Evolutionary conservation across 2,888 invertebrate genomes (phyloP).

Genomic region (Eupsilia transversa): DNA sequence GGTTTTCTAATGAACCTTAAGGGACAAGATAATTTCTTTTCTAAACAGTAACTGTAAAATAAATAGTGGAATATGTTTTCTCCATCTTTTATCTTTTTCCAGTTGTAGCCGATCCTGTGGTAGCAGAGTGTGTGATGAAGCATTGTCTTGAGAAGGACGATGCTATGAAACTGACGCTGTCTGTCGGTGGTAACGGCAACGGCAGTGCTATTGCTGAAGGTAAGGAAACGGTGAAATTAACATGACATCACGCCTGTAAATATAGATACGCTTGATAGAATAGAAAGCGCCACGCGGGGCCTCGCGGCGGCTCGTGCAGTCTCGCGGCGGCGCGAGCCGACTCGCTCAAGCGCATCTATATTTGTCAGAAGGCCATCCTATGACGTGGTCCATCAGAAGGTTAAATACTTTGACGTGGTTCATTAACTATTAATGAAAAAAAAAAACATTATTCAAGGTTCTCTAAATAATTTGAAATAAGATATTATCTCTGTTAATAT

Average conservation of each 20-base stretch:
- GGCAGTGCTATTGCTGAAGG: slow-evolving; percentile 68
- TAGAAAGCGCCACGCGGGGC: too few relatives aligned
- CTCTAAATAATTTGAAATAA: not conserved
- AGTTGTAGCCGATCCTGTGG: slow-evolving; percentile 67
- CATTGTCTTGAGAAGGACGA: slow-evolving; percentile 73
- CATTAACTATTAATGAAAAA: not conserved
- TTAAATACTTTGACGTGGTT: not conserved
- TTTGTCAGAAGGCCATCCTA: not conserved
- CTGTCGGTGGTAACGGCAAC: slow-evolving; percentile 65
- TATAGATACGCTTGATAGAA: too few relatives aligned
- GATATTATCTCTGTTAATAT: not conserved
- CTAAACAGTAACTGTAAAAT: too few relatives aligned
- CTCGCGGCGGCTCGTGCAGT: too few relatives aligned
- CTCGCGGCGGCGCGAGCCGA: too few relatives aligned
- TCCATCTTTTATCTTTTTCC: not conserved
- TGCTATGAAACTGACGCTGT: slow-evolving; percentile 59
- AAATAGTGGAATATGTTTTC: too few relatives aligned
- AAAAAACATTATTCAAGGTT: slow-evolving; percentile 12
- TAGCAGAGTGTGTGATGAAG: slow-evolving; percentile 71
- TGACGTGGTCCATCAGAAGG: not conserved
- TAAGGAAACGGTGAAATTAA: slow-evolving; percentile 16
- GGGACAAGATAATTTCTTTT: too few relatives aligned
- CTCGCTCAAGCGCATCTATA: too few relatives aligned
- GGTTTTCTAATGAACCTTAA: too few relatives aligned
- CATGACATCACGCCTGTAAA: too few relatives aligned